phyloP scores from a whole-genome alignment of 35 echinoderm and acorn worm species.

The Ophiothrix spiculata region DNA sequence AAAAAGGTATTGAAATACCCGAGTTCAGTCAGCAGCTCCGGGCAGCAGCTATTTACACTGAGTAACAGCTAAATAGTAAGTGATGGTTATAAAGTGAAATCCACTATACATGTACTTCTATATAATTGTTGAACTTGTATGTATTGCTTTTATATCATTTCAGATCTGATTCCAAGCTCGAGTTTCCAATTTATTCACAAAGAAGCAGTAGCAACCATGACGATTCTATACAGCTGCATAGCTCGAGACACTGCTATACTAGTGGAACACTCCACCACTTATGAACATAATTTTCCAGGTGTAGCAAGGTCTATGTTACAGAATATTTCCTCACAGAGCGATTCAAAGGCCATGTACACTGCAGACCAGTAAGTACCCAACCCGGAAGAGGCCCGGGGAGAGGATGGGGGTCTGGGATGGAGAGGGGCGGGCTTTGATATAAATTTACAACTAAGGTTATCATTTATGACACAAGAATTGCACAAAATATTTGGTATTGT shows the following conservation, averaged over 20 bases:
- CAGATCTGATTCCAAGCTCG: background rate
- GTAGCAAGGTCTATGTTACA: constrained; percentile 77
- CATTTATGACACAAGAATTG: background rate
- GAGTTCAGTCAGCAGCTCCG: too few relatives aligned
- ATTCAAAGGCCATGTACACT: constrained; percentile 67
- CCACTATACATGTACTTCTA: too few relatives aligned
- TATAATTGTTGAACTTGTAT: too few relatives aligned
- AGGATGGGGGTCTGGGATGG: background rate
- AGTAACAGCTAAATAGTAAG: too few relatives aligned
- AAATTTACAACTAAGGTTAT: background rate
- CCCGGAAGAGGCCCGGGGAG: background rate
- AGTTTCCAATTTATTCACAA: too few relatives aligned
- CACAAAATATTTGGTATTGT: background rate
- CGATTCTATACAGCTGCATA: constrained; percentile 82
- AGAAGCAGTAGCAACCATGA: constrained; percentile 37
- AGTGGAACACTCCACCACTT: constrained; percentile 61
- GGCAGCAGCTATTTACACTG: too few relatives aligned
- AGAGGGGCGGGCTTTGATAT: background rate
- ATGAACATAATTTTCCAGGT: constrained; percentile 66
- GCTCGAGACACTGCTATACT: constrained; percentile 61
- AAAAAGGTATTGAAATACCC: too few relatives aligned
- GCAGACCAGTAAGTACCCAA: constrained; percentile 66
- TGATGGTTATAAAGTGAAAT: too few relatives aligned
- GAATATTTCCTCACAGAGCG: constrained; percentile 49
- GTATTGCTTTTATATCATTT: too few relatives aligned